A percentile compares a stretch with the other conserved stretches of the same genome.
These are phyloP conservation scores for Strongylocentrotus purpuratus DNA, from an alignment of 35 echinoderm and acorn worm species.

Conservation along the genomic window DNA sequence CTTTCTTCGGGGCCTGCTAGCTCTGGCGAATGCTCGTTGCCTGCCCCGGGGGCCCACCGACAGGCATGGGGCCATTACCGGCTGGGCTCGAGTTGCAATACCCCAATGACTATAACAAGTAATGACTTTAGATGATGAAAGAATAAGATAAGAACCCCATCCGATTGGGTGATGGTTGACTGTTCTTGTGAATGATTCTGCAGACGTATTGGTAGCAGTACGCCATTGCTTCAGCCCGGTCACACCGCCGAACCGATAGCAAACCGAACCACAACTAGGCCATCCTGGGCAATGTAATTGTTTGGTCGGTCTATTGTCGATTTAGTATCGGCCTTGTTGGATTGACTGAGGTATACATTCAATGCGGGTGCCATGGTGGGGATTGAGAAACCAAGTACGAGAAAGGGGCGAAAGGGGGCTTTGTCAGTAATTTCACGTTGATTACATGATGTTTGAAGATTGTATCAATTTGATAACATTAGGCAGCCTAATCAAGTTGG, in stretches of 20 bases:
- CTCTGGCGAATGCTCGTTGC: background rate
- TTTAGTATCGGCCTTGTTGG: too few species aligned
- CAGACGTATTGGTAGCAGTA: background rate
- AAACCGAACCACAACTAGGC: too few species aligned
- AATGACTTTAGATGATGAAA: slow-evolving; percentile 24
- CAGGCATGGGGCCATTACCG: slow-evolving; percentile 21
- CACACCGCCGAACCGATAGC: too few species aligned
- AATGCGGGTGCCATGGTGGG: background rate
- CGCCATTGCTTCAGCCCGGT: background rate
- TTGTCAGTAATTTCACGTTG: background rate
- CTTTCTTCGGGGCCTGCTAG: slow-evolving; percentile 1
- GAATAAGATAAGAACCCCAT: background rate
- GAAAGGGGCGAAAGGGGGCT: background rate
- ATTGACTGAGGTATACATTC: background rate
- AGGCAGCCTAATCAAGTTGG: background rate
- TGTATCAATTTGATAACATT: slow-evolving; percentile 11
- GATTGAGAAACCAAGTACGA: background rate
- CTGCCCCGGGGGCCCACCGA: slow-evolving; percentile 3
- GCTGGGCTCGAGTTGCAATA: slow-evolving; percentile 27
- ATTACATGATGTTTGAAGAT: background rate
- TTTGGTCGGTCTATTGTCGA: too few species aligned
- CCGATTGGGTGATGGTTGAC: background rate
- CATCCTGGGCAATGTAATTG: too few species aligned
- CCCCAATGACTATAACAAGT: slow-evolving; percentile 32
- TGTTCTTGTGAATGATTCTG: background rate